Base-by-base conservation (phyloP, 2,888 invertebrate species). In the Drosophila leonis region DNA sequence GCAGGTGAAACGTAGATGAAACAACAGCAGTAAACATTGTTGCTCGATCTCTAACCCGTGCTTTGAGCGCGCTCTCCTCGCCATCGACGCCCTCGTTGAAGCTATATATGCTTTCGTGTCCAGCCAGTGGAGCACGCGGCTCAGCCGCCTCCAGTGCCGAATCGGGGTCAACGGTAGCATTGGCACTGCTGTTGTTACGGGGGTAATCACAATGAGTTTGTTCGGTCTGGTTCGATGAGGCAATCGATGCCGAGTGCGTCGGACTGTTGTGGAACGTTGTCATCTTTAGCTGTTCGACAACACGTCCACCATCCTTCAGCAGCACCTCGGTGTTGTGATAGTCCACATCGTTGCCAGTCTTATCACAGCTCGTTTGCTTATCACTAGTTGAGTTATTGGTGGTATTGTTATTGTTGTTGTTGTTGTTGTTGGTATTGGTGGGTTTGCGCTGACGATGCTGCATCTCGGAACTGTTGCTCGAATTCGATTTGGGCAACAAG, bases 381-480 rank as follows among this genome's bases (percentile, higher is more conserved):
- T 55, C 63, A 65, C 65, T 88, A 71, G 64, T 69, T 72, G 80
- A 76, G 74, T 71, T 85, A 41, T 64, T 82, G 75, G 67, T 74
- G 71, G 75, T 88, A 65, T 78, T 83, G 44, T 78, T 85, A 57
- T 82, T 90, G 67, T 78, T 85, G 54, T 73, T 75, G 66, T 73
- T 75, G 66, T 80, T 81, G 78, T 88, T 56, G 55, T 51, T 60
- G 46, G 62, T 63, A 61, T 37, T 52, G 52, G 33, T 70, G 27
- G 80, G 91, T 74, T 92, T 92, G 24, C 92, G 92, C 71, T 92
- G 92, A 54, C 92, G 92, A 72, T 92, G 92, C 60, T 91, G 91
- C 90, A 92, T 92, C 72, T 91, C 91, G 41, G 84, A 81, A 72
- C 82, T 87, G 24, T 76, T 79, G 48, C 37, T 51, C 41, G 72